Evolutionary conservation across 1,140 invertebrate species (phyloP).

Genomic region (Platorchestia sp.): DNA sequence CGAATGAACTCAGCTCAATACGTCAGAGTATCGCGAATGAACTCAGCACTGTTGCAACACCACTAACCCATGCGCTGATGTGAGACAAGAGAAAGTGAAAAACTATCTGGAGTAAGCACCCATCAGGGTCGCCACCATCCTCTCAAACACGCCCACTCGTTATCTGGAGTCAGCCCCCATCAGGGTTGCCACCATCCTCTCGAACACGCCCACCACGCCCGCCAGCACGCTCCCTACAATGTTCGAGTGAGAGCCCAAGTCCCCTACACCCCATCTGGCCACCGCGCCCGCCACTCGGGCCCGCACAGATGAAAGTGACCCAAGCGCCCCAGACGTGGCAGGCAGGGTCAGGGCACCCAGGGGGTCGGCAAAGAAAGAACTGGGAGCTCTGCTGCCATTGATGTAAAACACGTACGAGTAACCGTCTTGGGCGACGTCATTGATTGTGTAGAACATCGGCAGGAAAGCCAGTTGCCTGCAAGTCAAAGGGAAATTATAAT

Average conservation of each 20-base stretch:
- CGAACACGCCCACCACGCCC: background rate
- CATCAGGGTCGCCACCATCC: no score
- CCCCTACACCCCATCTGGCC: background rate
- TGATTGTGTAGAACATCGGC: conserved; percentile 23
- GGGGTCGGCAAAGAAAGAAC: background rate
- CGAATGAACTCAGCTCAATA: no score
- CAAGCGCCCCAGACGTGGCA: background rate
- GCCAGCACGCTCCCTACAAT: background rate
- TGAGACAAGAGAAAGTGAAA: no score
- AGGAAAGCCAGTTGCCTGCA: conserved; percentile 12
- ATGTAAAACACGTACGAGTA: conserved; percentile 31
- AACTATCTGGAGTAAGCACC: no score
- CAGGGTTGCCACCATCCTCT: conserved; percentile 1
- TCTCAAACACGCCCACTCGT: background rate
- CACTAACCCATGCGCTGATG: no score
- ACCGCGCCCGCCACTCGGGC: background rate
- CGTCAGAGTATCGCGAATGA: no score
- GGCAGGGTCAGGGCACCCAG: background rate
- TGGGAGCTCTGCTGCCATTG: background rate
- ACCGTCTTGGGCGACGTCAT: background rate
- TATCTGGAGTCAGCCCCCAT: background rate
- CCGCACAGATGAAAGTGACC: background rate
- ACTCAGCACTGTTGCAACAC: no score
- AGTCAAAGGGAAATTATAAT: background rate
- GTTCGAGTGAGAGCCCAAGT: background rate